Evolutionary conservation across 2,113 vertebrate genomes (phyloP), one percentile per base, ranked within the genome.

Genomic region (Galemys pyrenaicus): DNA sequence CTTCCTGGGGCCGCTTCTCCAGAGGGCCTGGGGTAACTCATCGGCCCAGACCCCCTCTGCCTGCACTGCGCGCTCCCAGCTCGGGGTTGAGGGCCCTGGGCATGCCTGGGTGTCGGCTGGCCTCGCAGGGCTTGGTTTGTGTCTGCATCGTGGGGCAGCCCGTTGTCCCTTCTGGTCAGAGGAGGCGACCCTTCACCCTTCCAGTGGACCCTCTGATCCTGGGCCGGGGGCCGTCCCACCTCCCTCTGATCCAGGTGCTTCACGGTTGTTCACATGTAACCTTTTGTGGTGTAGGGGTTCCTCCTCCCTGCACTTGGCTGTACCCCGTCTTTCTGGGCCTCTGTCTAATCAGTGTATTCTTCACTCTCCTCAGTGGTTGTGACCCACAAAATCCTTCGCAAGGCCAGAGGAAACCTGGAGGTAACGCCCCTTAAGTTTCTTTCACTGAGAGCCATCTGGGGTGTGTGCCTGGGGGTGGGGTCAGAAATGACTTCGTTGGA

Each of bases 381-480:
- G 67, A 99, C 99, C 49, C 99, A 99, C 41, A 98, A 99, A 86
- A 98, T 99, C 87, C 98, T 99, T 95, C 99, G 99, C 98, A 99
- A 99, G 94, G 99, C 99, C 17, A 98, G 99, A 96, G 99, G 99
- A 86, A 99, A 49, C 46, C 46, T 49, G 46, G 46, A 49, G 46
- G 46, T 49, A 49, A 49, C 12, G 46, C 46, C 46, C 44, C 10
- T 49, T 49, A 11, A 49, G 46, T 49, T 49, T 49, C 46, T 44
- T 44, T 44, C 44, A 44, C 44, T 44, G 44, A 44, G 9, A 44
- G 44, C 44, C 6, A 0, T 1, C 7, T 0, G 68, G 74, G 19
- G 30, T 1, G 0, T 44, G 54, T 35, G 0, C 0, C 6, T 51
- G 56, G 32, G 3, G 0, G 60, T 11, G 19, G 35, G 46, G 65